phyloP scores from a whole-genome alignment of 2,113 vertebrate species.

The Ranitomeya imitator region DNA sequence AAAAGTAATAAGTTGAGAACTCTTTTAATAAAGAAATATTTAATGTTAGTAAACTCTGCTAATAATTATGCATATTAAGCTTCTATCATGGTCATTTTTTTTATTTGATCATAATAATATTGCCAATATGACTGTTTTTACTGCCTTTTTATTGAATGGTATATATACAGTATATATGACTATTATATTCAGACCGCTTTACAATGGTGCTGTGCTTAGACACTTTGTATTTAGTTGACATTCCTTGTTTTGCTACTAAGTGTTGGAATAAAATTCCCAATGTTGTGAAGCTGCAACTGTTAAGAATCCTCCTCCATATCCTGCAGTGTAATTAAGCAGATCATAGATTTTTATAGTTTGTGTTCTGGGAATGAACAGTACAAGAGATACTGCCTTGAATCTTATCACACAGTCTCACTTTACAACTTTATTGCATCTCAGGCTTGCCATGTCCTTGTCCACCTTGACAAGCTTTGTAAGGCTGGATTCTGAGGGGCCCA shows the following conservation, averaged over 20 bases:
- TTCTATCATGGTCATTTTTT: neutral
- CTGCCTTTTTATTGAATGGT: neutral
- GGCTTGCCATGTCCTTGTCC: too few species aligned
- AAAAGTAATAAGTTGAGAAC: neutral
- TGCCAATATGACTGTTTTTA: neutral
- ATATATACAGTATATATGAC: neutral
- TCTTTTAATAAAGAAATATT: neutral
- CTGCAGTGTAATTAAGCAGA: too few species aligned
- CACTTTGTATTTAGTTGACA: constrained; percentile 1
- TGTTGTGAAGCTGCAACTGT: neutral
- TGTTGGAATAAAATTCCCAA: neutral
- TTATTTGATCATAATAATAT: neutral
- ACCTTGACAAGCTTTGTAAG: too few species aligned
- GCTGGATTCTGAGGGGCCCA: too few species aligned
- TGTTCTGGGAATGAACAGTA: too few species aligned
- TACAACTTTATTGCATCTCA: too few species aligned
- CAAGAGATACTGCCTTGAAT: too few species aligned
- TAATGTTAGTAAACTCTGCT: neutral
- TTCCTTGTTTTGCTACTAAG: neutral
- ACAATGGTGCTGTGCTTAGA: neutral
- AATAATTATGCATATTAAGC: neutral
- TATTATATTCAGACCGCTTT: neutral
- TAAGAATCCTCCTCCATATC: neutral
- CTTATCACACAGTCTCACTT: too few species aligned
- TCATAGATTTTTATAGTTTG: too few species aligned